phyloP scores from a whole-genome alignment of 53 echinoderm and acorn worm species.

The Actinopyga echinites region DNA sequence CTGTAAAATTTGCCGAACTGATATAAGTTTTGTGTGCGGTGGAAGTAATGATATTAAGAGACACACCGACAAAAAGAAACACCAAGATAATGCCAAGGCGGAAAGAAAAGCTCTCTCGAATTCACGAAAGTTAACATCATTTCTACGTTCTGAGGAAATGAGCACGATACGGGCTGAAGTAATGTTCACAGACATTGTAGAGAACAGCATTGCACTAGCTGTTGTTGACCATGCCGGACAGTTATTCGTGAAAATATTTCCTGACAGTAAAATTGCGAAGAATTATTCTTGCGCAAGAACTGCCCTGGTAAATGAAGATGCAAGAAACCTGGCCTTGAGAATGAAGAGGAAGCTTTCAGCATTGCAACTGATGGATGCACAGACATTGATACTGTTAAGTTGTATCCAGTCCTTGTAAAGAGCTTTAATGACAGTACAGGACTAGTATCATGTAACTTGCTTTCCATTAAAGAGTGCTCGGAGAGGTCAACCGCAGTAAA shows the following conservation, averaged over 20 bases:
- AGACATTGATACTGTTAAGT: neutral
- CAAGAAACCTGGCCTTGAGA: neutral
- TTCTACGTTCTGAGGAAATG: neutral
- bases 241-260: conserved; percentile 24
- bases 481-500: conserved; percentile 44
- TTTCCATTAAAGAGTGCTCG: conserved; percentile 39
- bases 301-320: neutral
- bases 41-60: neutral
- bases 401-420: conserved; percentile 23
- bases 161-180: conserved; percentile 8
- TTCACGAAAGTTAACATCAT: conserved; percentile 14
- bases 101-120: neutral
- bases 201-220: conserved; percentile 17
- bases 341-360: neutral
- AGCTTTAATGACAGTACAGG: conserved; percentile 39
- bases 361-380: conserved; percentile 1
- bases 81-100: too few relatives aligned
- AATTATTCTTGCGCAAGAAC: neutral
- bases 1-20: neutral
- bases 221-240: neutral
- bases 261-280: neutral
- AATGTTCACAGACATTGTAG: conserved; percentile 30
- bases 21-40: neutral
- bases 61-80: too few relatives aligned
- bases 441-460: conserved; percentile 16